Percentiles rank a stretch among this genome's conserved stretches.
Evolutionary conservation across 1,140 invertebrate species (phyloP).

Genomic region (Hypsibius dujardini): DNA sequence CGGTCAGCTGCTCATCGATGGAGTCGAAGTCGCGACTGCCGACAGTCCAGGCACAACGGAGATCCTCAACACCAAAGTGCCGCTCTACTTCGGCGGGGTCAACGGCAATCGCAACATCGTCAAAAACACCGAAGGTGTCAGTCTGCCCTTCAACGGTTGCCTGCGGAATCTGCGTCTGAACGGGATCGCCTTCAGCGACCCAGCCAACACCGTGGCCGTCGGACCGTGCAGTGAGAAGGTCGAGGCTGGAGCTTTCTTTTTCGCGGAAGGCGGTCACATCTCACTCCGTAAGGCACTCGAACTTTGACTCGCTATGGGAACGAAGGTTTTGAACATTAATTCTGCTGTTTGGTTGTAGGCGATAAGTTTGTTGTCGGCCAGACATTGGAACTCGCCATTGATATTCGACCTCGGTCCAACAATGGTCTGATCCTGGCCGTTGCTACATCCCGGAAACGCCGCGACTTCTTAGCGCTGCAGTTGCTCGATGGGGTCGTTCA

Average conservation of each 20-base stretch:
- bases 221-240: slow-evolving; percentile 59
- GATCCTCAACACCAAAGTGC: slow-evolving; percentile 28
- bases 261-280: slow-evolving; percentile 48
- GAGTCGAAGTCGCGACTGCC: slow-evolving; percentile 23
- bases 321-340: too few species aligned
- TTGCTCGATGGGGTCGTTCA: slow-evolving; percentile 60
- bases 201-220: slow-evolving; percentile 35
- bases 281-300: slow-evolving; percentile 40
- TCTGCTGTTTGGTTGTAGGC: slow-evolving; percentile 30
- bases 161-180: slow-evolving; percentile 56
- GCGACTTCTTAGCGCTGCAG: slow-evolving; percentile 66
- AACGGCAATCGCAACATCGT: not conserved
- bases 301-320: not conserved
- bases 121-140: slow-evolving; percentile 30
- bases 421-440: slow-evolving; percentile 55
- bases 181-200: slow-evolving; percentile 42
- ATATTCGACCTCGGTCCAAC: slow-evolving; percentile 65
- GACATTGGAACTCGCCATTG: slow-evolving; percentile 59
- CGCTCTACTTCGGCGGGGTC: slow-evolving; percentile 31
- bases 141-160: slow-evolving; percentile 63
- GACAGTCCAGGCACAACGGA: slow-evolving; percentile 26
- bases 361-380: slow-evolving; percentile 59
- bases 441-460: slow-evolving; percentile 48
- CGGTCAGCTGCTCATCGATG: slow-evolving; percentile 29
- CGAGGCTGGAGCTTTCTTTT: slow-evolving; percentile 77